Evolutionary conservation across 1,140 invertebrate species (phyloP).

Genomic region (Teleogryllus occipitalis): DNA sequence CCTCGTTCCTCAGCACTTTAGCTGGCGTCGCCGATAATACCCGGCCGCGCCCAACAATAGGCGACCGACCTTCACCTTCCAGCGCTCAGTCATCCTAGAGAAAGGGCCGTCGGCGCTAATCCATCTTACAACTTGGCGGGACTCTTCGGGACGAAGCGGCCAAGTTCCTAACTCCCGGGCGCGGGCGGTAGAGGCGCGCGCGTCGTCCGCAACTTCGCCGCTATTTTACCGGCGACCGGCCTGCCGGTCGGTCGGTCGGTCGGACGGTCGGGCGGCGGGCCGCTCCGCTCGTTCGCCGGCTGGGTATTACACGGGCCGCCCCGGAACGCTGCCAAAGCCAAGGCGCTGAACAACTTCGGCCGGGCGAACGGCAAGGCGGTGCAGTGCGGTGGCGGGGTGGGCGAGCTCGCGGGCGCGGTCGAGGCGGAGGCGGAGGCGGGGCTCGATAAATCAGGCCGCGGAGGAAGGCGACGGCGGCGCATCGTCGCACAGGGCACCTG

Average conservation of each 20-base stretch:
- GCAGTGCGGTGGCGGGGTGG: too few relatives aligned
- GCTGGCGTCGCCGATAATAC: neutral
- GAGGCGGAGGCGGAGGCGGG: too few relatives aligned
- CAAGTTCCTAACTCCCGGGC: neutral
- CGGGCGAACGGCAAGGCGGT: too few relatives aligned
- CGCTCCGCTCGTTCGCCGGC: neutral
- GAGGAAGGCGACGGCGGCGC: too few relatives aligned
- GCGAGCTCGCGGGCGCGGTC: too few relatives aligned
- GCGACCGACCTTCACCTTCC: neutral
- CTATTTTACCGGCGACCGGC: neutral
- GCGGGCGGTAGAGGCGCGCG: neutral
- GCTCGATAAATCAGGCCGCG: too few relatives aligned
- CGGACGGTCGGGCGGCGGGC: neutral
- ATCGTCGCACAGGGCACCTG: too few relatives aligned
- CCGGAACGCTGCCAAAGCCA: too few relatives aligned
- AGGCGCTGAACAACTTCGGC: too few relatives aligned
- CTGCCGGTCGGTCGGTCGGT: neutral
- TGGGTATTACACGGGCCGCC: neutral
- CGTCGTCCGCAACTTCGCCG: neutral
- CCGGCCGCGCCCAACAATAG: neutral
- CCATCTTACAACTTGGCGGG: neutral
- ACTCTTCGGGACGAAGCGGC: neutral
- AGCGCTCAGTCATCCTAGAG: neutral
- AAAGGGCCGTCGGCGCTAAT: neutral
- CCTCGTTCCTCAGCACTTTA: too few relatives aligned